Evolutionary conservation across 2,888 invertebrate species (phyloP), one percentile per base, ranked within the genome.

Genomic region (Achlya flavicornis): DNA sequence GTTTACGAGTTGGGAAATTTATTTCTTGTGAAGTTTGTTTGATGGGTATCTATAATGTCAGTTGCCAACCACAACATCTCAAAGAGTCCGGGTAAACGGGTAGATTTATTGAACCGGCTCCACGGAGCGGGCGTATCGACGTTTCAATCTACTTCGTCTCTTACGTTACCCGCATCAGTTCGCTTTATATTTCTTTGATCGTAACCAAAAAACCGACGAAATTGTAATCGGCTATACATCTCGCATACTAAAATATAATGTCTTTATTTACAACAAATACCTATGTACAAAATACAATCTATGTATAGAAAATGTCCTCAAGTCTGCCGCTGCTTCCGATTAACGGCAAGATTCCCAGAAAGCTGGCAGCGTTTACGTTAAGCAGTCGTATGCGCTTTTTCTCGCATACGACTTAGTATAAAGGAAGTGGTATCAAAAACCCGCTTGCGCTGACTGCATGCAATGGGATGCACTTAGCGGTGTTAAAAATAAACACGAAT

Each of bases 1-100:
- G 79, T 82, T 81, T 73, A 78, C 68, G 74, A 68, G 73, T 70
- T 77, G 71, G 76, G 75, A 77, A 78, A 73, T 74, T 75, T 80
- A 74, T 72, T 77, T 68, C 71, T 71, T 68, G 66, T 70, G 70
- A 72, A 78, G 76, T 80, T 72, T 77, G 69, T 74, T 73, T 76
- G 76, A 79, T 80, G 74, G 63, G 68, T 46, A 8, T 10, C 11
- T 41, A 66, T 73, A n/a, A 72, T 71, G 71, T 68, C 60, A 69
- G 60, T 71, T 64, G 72, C 68, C 72, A 76, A 83, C 82, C 83
- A 72, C 83, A 83, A 76, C 35, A 38, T 41, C 58, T 68, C 74
- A 73, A 73, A 69, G 65, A 72, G 68, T 26, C 69, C 63, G 63
- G 75, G 78, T 77, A 75, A 79, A 75, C 74, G 70, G 70, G 77